Percentiles rank a stretch among this genome's conserved stretches.
phyloP scores from a whole-genome alignment of 2,113 vertebrate genomes.

The Sinocyclocheilus grahami region DNA sequence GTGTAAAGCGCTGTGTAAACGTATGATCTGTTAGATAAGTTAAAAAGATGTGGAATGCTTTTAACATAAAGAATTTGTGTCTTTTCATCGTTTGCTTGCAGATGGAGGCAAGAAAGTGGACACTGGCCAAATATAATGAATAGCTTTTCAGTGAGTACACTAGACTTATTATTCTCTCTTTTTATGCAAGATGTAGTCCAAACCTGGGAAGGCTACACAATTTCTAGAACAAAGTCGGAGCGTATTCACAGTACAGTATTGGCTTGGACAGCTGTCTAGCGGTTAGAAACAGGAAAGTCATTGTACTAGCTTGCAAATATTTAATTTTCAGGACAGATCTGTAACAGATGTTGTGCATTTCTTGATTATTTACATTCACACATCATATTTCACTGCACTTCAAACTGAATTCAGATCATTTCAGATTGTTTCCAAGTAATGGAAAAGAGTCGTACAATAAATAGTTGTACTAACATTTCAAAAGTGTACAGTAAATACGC shows the following conservation, averaged over 20 bases:
- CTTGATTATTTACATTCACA: slow-evolving; percentile 15
- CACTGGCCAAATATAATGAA: slow-evolving; percentile 32
- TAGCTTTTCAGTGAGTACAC: slow-evolving; percentile 42
- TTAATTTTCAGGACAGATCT: slow-evolving; percentile 24
- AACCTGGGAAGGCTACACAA: slow-evolving; percentile 3
- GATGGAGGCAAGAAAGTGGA: slow-evolving; percentile 23
- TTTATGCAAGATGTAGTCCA: slow-evolving; percentile 8
- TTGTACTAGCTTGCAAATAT: slow-evolving; percentile 25
- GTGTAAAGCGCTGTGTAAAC: background rate
- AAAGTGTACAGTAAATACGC: background rate
- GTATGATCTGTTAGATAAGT: background rate
- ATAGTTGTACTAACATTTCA: background rate
- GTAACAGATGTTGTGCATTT: slow-evolving; percentile 5
- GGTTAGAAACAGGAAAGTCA: slow-evolving; percentile 23
- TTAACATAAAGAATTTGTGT: background rate
- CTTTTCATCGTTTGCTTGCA: slow-evolving; percentile 27
- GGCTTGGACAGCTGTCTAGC: slow-evolving; percentile 25
- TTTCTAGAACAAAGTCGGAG: slow-evolving; percentile 10
- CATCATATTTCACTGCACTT: slow-evolving; percentile 13
- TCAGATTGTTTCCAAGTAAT: background rate
- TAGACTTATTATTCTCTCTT: slow-evolving; percentile 19
- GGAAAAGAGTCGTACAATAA: background rate
- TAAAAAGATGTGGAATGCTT: background rate
- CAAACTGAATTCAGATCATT: background rate
- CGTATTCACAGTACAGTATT: background rate